Evolutionary conservation across 2,113 vertebrate genomes (phyloP).

Genomic region (Taurulus bubalis): DNA sequence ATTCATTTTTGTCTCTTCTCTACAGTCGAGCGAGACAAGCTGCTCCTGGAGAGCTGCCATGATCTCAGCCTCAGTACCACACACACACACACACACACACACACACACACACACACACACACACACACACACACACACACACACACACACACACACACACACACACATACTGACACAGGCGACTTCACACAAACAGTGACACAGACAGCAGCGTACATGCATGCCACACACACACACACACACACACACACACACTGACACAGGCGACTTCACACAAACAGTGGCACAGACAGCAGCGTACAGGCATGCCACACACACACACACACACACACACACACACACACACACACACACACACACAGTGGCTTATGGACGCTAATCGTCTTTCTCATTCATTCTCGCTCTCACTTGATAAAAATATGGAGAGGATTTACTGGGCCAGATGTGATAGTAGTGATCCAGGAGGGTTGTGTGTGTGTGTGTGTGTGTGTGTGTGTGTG

Average conservation of each 20-base stretch:
- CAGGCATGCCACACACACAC: neutral
- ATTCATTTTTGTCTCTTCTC: conserved; percentile 10
- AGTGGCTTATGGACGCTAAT: conserved; percentile 57
- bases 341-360: conserved; percentile 35
- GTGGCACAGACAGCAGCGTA: neutral
- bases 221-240: neutral
- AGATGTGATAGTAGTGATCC: conserved; percentile 60
- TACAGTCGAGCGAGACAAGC: conserved; percentile 2
- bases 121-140: no score
- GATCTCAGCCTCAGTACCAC: neutral
- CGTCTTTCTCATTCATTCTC: conserved; percentile 59
- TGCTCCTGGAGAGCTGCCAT: conserved; percentile 30
- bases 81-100: conserved; percentile 4
- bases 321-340: conserved; percentile 29
- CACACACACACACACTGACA: conserved; percentile 34
- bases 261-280: neutral
- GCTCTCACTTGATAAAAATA: conserved; percentile 55
- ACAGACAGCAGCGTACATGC: neutral
- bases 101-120: no score
- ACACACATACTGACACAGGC: conserved; percentile 27
- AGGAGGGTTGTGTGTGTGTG: conserved; percentile 27
- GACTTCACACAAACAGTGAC: neutral
- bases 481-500: conserved; percentile 25
- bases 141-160: neutral
- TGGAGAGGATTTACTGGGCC: conserved; percentile 59